Percentiles rank a stretch among this genome's conserved stretches.
Evolutionary conservation across 2,797 vertebrate species (phyloP).

Genomic region (Enteromius treurensis): DNA sequence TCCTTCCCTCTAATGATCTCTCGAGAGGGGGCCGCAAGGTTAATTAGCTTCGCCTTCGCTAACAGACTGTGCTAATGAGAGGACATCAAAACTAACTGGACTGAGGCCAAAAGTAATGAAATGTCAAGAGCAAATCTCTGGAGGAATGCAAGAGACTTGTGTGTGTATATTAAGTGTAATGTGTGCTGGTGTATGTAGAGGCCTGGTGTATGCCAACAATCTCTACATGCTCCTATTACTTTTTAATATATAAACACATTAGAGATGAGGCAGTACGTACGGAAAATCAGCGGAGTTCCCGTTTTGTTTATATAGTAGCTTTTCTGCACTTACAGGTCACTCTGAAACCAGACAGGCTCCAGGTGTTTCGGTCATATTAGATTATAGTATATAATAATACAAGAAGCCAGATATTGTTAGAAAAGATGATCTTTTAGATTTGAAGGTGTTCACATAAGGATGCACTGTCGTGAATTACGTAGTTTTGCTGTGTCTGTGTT

Average conservation of each 20-base stretch:
- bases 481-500: constrained; percentile 2
- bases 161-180: constrained; percentile 35
- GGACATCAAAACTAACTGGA: constrained; percentile 62
- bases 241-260: not conserved
- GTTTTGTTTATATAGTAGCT: constrained; percentile 14
- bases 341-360: not conserved
- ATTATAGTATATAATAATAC: not conserved
- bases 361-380: not conserved
- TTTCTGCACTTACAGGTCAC: not conserved
- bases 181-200: constrained; percentile 6
- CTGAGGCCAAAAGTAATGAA: constrained; percentile 56
- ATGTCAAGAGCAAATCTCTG: constrained; percentile 59
- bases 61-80: constrained; percentile 61
- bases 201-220: constrained; percentile 14
- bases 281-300: not conserved
- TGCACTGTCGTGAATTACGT: not conserved
- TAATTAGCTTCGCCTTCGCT: constrained; percentile 59
- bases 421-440: not conserved
- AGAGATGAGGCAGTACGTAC: not conserved
- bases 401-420: not conserved
- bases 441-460: not conserved
- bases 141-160: constrained; percentile 49
- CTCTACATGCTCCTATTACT: not conserved
- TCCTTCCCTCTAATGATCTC: constrained; percentile 57
- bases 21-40: constrained; percentile 55